Evolutionary conservation across 1,140 invertebrate genomes (phyloP), one percentile per base, ranked within the genome.

Genomic region (Aphidius ervi): DNA sequence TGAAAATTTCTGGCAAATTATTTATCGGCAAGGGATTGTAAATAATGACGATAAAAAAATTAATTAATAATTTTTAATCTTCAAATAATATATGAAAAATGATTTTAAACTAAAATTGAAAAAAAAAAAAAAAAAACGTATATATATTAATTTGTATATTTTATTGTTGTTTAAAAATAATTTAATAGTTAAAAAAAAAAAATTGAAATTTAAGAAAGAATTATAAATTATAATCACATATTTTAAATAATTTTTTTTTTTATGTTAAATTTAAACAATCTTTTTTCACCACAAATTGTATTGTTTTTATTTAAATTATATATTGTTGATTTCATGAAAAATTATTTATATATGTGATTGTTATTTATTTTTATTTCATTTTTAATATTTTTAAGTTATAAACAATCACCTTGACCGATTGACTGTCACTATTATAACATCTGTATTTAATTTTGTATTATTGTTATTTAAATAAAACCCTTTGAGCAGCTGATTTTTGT

Each of bases 381-480:
- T 52, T 10, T 31, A 37, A 16, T 23, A 10, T 37, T 42, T 42
- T 37, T 31, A 31, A 20, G 42, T 9, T 23, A 56, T 9, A 45
- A 6, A 9, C 6, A 43, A 45, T 31, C 42, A 50, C 9, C 46
- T 5, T n/a, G 40, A 46, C 41, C 10, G 49, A 59, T 45, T 20
- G 31, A 23, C 43, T 46, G 57, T 48, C 47, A 64, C 16, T 63
- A 67, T 62, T 63, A 64, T 70, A 66, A 61, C 70, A 65, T 67
- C 66, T 74, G 68, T 73, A 70, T 58, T 68, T 70, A 64, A 71
- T 76, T 76, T 76, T 76, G 67, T 75, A 76, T 71, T 63, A 68
- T 31, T 31, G 4, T 31, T 31, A 31, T 31, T 52, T 67, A 69
- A 71, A 74, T 74, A 73, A 75, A 16, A 75, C 65, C 66, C 64